These are phyloP conservation scores for Leptobrachium ailaonicum DNA, from an alignment of 2,113 vertebrate genomes.

Conservation along the genomic window DNA sequence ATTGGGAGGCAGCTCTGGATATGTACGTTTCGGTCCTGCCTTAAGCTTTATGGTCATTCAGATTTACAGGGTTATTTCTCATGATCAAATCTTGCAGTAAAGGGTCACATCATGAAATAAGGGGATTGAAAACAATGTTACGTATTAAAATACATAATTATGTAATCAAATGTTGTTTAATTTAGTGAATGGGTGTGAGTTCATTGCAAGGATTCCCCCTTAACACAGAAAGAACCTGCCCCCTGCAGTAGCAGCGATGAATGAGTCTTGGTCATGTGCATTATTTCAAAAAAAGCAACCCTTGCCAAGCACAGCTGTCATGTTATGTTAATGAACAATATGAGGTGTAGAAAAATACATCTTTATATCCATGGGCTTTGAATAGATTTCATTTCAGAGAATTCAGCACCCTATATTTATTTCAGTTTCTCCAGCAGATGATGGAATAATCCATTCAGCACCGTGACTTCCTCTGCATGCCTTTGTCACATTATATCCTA, in stretches of 20 bases:
- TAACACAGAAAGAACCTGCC: conserved; percentile 23
- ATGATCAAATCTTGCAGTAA: no score
- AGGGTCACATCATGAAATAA: no score
- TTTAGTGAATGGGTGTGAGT: not conserved
- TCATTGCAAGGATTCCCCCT: not conserved
- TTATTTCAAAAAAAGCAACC: not conserved
- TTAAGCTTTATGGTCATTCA: no score
- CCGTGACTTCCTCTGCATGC: not conserved
- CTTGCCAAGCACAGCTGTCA: not conserved
- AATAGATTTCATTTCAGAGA: not conserved
- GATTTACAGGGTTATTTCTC: no score
- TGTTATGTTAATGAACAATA: conserved; percentile 15
- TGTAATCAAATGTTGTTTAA: no score
- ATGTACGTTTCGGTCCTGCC: no score
- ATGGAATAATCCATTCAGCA: conserved; percentile 10
- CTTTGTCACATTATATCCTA: conserved; percentile 16
- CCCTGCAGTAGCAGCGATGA: conserved; percentile 30
- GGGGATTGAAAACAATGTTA: no score
- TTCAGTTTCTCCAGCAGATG: not conserved
- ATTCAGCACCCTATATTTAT: no score
- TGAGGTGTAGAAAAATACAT: not conserved
- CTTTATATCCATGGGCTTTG: not conserved
- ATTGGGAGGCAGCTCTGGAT: no score
- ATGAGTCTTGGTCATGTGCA: not conserved
- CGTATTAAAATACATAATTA: no score